Percentiles rank a stretch among this genome's conserved stretches.
Evolutionary conservation across 2,888 invertebrate genomes (phyloP).

Genomic region (Entomobrya proxima): DNA sequence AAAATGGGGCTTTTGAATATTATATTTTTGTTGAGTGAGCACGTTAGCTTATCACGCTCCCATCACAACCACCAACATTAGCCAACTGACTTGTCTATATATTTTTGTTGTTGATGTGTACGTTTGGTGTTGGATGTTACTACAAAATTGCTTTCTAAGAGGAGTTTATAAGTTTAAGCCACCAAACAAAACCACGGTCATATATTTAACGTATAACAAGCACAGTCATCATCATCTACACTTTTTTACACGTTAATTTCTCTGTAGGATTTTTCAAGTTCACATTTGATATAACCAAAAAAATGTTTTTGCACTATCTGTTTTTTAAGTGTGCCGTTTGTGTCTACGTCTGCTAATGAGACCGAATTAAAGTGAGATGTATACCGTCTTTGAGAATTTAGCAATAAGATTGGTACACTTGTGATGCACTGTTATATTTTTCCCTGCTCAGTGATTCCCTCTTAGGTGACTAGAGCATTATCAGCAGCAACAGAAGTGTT

Average conservation of each 20-base stretch:
- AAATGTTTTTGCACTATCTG: not conserved
- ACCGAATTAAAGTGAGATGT: not conserved
- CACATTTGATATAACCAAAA: slow-evolving; percentile 26
- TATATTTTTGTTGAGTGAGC: not conserved
- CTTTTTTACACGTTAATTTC: slow-evolving; percentile 4
- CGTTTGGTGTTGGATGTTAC: not conserved
- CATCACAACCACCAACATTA: slow-evolving; percentile 44
- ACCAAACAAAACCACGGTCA: not conserved
- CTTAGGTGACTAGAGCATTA: not conserved
- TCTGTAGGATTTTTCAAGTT: slow-evolving; percentile 26
- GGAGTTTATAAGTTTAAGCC: not conserved
- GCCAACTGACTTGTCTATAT: slow-evolving; percentile 37
- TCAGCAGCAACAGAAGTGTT: not conserved
- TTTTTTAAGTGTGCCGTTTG: not conserved
- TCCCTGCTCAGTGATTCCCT: not conserved
- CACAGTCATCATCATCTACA: not conserved
- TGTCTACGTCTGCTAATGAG: slow-evolving; percentile 23
- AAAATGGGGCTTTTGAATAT: too few relatives aligned
- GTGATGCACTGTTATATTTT: not conserved
- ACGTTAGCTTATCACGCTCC: slow-evolving; percentile 20
- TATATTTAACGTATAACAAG: not conserved
- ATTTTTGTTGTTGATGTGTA: not conserved
- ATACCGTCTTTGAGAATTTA: not conserved
- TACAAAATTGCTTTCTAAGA: slow-evolving; percentile 1
- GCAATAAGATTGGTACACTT: not conserved